Percentiles rank a stretch among this genome's conserved stretches.
phyloP scores from a whole-genome alignment of 1,140 invertebrate genomes.

The Stegodyphus dumicola region DNA sequence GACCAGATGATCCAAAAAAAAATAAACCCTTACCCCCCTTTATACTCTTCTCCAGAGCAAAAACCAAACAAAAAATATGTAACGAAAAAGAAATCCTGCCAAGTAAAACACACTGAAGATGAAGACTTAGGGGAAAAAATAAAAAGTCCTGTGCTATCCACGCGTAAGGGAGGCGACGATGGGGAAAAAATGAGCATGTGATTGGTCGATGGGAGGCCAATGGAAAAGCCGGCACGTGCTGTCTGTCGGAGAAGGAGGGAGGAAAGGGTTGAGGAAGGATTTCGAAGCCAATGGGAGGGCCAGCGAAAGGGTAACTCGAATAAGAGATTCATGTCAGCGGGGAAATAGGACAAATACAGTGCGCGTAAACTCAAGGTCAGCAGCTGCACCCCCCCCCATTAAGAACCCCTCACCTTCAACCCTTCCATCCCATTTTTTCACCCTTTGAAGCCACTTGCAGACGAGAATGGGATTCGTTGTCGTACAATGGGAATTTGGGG shows the following conservation, averaged over 20 bases:
- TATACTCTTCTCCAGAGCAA: constrained; percentile 11
- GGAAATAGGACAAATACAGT: constrained; percentile 44
- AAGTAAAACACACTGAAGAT: constrained; percentile 10
- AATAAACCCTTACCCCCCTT: constrained; percentile 10
- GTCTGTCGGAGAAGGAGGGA: constrained; percentile 39
- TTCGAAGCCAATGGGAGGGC: constrained; percentile 36
- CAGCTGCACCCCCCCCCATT: constrained; percentile 23
- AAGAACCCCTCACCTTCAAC: constrained; percentile 4
- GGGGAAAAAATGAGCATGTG: not conserved
- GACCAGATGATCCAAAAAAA: not conserved
- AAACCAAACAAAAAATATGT: not conserved
- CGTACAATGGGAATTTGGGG: constrained; percentile 22
- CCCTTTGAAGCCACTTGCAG: constrained; percentile 41
- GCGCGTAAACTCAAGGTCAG: constrained; percentile 42
- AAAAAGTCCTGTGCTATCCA: not conserved
- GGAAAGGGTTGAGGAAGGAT: constrained; percentile 43
- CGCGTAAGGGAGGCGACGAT: not conserved
- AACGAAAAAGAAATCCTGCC: not conserved
- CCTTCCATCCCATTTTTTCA: constrained; percentile 33
- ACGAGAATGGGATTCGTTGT: not conserved
- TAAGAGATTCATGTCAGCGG: constrained; percentile 53
- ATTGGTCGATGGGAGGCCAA: constrained; percentile 38
- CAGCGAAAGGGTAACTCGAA: constrained; percentile 16
- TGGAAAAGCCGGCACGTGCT: constrained; percentile 26
- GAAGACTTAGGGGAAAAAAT: not conserved